These are phyloP conservation scores for Nephila pilipes DNA, from an alignment of 1,140 invertebrate genomes.

Conservation along the genomic window DNA sequence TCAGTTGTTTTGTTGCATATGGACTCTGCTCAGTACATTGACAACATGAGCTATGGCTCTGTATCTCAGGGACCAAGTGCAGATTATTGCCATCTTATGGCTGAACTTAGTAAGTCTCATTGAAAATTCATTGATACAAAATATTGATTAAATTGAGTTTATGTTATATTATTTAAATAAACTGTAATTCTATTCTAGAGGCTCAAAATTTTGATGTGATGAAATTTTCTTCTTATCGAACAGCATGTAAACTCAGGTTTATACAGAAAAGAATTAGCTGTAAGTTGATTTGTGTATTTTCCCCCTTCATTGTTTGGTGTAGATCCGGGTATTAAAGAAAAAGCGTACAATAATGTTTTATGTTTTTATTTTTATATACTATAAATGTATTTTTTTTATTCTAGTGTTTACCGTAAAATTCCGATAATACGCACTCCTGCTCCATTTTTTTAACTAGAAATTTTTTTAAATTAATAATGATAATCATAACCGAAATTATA, in stretches of 20 bases:
- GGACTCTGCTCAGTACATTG: conserved; percentile 66
- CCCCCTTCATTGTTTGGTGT: background rate
- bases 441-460: too few species aligned
- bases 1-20: conserved; percentile 43
- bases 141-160: background rate
- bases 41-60: conserved; percentile 74
- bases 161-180: background rate
- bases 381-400: too few species aligned
- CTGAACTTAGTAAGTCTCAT: conserved; percentile 70
- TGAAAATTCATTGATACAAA: background rate
- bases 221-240: conserved; percentile 97
- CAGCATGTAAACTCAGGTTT: conserved; percentile 97
- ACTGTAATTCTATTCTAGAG: conserved; percentile 82
- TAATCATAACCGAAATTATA: too few species aligned
- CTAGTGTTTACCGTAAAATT: too few species aligned
- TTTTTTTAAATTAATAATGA: too few species aligned
- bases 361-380: too few species aligned
- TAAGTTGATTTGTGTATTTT: conserved; percentile 79
- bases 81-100: conserved; percentile 75
- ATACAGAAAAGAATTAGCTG: conserved; percentile 97
- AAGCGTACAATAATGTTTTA: too few species aligned
- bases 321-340: background rate
- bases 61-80: conserved; percentile 74
- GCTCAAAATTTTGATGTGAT: conserved; percentile 97
- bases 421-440: too few species aligned